A percentile compares a stretch with the other conserved stretches of the same genome.
Evolutionary conservation across 1,140 invertebrate genomes (phyloP).

Genomic region (Uloborus diversus): DNA sequence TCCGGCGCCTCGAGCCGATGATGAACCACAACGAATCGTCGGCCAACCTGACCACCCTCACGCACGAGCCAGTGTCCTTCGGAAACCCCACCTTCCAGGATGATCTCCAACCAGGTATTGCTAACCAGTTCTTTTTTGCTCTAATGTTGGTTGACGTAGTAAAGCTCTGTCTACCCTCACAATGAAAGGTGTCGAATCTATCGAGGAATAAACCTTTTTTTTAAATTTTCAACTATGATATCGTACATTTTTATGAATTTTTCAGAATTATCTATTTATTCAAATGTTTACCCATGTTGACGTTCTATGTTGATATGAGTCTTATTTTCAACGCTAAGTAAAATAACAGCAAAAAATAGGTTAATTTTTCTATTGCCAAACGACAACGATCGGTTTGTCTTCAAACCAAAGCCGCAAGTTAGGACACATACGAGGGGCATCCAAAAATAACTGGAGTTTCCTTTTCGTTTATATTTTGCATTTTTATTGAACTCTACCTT

Average conservation of each 20-base stretch:
- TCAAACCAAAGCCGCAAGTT: no score
- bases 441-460: no score
- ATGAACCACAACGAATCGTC: constrained; percentile 10
- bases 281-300: background rate
- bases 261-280: background rate
- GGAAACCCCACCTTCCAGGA: constrained; percentile 23
- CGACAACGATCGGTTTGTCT: no score
- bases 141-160: no score
- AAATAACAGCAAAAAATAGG: no score
- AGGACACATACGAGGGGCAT: no score
- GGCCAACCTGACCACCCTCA: constrained; percentile 7
- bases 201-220: background rate
- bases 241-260: background rate
- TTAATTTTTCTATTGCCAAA: no score
- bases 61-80: constrained; percentile 9
- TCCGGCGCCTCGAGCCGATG: constrained; percentile 33
- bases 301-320: no score
- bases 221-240: background rate
- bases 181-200: background rate
- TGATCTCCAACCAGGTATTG: constrained; percentile 9
- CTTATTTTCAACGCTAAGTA: no score
- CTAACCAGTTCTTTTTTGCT: background rate
- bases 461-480: no score
- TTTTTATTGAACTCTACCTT: no score
- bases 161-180: no score